Evolutionary conservation across 2,113 vertebrate species (phyloP).

Genomic region (Balaeniceps rex): DNA sequence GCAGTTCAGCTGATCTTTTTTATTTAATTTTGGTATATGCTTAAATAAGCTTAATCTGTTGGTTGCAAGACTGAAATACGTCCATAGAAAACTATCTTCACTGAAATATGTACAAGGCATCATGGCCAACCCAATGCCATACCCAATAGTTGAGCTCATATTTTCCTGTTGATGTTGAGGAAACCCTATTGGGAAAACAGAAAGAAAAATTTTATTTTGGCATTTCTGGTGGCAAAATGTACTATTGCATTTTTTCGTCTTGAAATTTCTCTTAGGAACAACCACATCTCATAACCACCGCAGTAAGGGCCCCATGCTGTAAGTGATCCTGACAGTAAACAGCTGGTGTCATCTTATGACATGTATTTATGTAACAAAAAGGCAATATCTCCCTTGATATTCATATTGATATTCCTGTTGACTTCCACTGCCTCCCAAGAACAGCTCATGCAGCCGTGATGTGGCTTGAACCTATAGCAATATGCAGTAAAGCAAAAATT

Average conservation of each 20-base stretch:
- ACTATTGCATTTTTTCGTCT: not conserved
- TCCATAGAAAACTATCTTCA: not conserved
- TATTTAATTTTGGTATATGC: not conserved
- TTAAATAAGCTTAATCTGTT: not conserved
- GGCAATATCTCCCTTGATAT: not conserved
- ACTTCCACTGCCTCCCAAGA: not conserved
- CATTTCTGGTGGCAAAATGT: not conserved
- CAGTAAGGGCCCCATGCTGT: not conserved
- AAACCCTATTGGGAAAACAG: not conserved
- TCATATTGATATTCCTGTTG: not conserved
- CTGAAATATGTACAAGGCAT: not conserved
- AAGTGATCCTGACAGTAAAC: not conserved
- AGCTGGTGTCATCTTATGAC: not conserved
- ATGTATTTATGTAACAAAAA: not conserved
- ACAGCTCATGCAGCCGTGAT: not conserved
- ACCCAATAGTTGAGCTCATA: not conserved
- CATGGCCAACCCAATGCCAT: not conserved
- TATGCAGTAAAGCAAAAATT: not conserved
- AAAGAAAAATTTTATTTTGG: not conserved
- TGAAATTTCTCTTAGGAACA: not conserved
- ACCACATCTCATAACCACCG: accelerated
- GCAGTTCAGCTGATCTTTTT: not conserved
- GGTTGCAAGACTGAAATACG: not conserved
- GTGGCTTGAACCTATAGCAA: not conserved
- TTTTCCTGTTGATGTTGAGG: not conserved